phyloP scores from a whole-genome alignment of 2,797 vertebrate genomes.

The Mus minutoides region DNA sequence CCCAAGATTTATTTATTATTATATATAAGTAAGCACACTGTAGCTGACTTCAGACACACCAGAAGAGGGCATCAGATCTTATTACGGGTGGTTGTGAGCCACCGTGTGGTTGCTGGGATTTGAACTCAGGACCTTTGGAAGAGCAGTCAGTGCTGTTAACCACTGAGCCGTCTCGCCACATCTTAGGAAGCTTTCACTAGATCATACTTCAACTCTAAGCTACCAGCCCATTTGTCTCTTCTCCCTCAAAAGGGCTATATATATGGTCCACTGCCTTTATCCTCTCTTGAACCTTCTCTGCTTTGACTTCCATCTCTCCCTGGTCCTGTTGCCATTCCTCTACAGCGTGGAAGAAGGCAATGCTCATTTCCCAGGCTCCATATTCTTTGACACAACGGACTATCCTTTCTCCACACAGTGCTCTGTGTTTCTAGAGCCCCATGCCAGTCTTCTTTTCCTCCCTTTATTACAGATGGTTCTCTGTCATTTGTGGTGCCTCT shows the following conservation, averaged over 20 bases:
- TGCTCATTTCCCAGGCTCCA: not conserved
- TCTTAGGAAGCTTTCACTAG: not conserved
- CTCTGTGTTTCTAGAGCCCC: not conserved
- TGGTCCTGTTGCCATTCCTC: not conserved
- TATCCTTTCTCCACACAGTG: not conserved
- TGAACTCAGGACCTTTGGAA: too few species aligned
- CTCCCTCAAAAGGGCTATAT: not conserved
- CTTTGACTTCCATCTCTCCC: not conserved
- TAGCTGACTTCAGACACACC: too few species aligned
- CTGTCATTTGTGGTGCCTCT: not conserved
- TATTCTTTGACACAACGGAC: not conserved
- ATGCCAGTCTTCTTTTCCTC: not conserved
- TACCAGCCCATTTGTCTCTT: not conserved
- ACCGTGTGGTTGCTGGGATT: too few species aligned
- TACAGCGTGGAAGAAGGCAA: not conserved
- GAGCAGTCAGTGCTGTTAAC: too few species aligned
- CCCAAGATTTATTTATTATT: too few species aligned
- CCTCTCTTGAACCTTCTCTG: not conserved
- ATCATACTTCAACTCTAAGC: constrained; percentile 26
- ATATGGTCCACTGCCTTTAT: not conserved
- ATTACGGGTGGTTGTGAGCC: too few species aligned
- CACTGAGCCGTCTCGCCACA: too few species aligned
- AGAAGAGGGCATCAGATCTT: too few species aligned
- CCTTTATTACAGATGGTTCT: not conserved
- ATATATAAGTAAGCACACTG: too few species aligned